Base-by-base conservation (phyloP, 2,797 vertebrate genomes). In the Leontocebus nigricollis region DNA sequence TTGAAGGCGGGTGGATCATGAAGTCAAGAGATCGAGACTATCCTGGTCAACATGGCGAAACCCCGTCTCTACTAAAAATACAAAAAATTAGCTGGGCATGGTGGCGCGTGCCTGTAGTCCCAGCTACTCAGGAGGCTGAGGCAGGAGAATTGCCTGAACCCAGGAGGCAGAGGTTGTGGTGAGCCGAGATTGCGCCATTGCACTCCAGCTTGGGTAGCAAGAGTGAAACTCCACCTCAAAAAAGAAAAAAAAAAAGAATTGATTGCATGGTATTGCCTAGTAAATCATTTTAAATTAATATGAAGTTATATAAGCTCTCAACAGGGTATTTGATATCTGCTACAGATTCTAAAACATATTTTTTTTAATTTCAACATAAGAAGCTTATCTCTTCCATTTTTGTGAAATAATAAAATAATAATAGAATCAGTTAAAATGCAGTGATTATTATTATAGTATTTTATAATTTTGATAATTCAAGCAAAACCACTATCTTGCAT, bases 391-490 rank as follows among this genome's bases (percentile, higher is more conserved):
- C 13, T 93, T 92, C 67, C 46, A 82, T 26, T 9, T 9, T 67
- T 81, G 30, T 85, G 90, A 91, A 95, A 75, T 50, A 44, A 33
- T 77, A 39, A 27, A 44, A 41, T 80, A 50, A 12, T 24, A 39
- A 33, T 80, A 50, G 44, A 85, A 57, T 64, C 13, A 84, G 73
- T 30, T 88, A 83, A 85, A 82, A 82, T 93, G n/a, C 67, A 20
- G 17, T 90, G 12, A 72, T 94, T 94, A 75, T 61, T 88, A 72
- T 30, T 41, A 55, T 3, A 64, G 4, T 0, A 15, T 85, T 95
- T 95, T 86, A 22, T 88, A 36, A 55, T 93, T 95, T 22, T 14
- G 70, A 0, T 88, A 44, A 92, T 83, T 93, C 75, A 82, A 81
- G 36, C n/a, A 46, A 87, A 95, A 36, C 13, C 33, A n/a, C 75